These are phyloP conservation scores for Drosophila sp. DNA, from an alignment of 1,140 invertebrate genomes.

Conservation along the genomic window DNA sequence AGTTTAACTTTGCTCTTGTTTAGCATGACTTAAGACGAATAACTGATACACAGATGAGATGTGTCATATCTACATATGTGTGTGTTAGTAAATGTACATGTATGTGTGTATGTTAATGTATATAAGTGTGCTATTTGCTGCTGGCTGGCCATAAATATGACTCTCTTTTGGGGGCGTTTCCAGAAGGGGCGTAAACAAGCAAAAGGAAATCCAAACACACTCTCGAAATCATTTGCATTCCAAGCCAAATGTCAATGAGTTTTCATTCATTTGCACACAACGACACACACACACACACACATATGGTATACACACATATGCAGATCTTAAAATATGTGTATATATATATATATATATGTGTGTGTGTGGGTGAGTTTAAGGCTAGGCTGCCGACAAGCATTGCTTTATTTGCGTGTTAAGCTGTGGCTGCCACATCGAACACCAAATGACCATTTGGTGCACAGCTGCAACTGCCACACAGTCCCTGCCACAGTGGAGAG, in stretches of 20 bases:
- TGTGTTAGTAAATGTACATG: too few species aligned
- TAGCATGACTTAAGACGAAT: neutral
- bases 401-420: slow-evolving; percentile 53
- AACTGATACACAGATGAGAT: neutral
- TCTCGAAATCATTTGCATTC: slow-evolving; percentile 33
- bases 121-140: neutral
- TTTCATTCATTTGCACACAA: slow-evolving; percentile 31
- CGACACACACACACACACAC: slow-evolving; percentile 4
- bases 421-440: slow-evolving; percentile 59
- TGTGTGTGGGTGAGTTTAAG: slow-evolving; percentile 15
- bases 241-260: slow-evolving; percentile 35
- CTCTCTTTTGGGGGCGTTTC: neutral
- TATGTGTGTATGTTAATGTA: neutral
- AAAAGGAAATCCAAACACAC: slow-evolving; percentile 13
- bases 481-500: neutral
- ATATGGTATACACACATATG: neutral
- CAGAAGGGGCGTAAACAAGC: slow-evolving; percentile 11
- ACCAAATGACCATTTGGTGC: slow-evolving; percentile 66
- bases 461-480: slow-evolving; percentile 32
- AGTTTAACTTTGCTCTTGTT: neutral
- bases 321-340: too few species aligned
- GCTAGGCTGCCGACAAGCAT: slow-evolving; percentile 2
- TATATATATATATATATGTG: neutral
- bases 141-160: slow-evolving; percentile 9
- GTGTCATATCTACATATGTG: neutral